Conservation (phyloP, 2,797 vertebrate species). For the Meriones psammophilus region DNA sequence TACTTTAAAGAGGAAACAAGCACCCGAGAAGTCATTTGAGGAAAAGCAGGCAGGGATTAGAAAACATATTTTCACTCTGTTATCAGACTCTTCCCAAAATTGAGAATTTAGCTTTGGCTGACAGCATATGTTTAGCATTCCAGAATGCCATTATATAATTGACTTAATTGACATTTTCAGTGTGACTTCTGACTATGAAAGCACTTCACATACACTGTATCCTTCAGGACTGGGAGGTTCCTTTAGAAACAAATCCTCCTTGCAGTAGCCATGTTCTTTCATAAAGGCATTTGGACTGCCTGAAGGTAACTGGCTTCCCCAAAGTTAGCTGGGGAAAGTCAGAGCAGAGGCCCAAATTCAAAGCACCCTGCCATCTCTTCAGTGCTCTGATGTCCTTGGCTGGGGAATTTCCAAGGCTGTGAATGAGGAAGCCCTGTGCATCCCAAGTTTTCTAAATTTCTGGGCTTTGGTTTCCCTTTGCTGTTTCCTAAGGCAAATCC, state of each 20-base stretch:
- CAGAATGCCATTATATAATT: conserved; percentile 44
- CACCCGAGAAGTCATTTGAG: conserved; percentile 63
- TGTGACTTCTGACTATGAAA: conserved; percentile 38
- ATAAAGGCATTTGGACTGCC: background rate
- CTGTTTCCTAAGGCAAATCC: background rate
- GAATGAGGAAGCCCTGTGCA: background rate
- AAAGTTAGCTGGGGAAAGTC: background rate
- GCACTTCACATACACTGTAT: background rate
- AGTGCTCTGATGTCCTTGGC: background rate
- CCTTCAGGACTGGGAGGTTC: background rate
- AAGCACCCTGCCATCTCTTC: background rate
- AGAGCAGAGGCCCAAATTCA: background rate
- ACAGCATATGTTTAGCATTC: conserved; percentile 9
- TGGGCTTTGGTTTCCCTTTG: background rate
- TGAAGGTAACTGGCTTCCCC: background rate
- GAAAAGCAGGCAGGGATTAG: background rate
- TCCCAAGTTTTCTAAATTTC: background rate
- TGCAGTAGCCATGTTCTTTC: background rate
- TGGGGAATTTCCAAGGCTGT: background rate
- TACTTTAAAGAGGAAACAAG: conserved; percentile 75
- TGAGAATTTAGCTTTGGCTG: conserved; percentile 42
- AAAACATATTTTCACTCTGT: conserved; percentile 45
- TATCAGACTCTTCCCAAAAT: conserved; percentile 39
- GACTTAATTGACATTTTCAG: conserved; percentile 49
- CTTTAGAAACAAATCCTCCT: background rate